A percentile compares a stretch with the other conserved stretches of the same genome.
phyloP scores from a whole-genome alignment of 2,888 invertebrate genomes.

The Yponomeuta evonymella region DNA sequence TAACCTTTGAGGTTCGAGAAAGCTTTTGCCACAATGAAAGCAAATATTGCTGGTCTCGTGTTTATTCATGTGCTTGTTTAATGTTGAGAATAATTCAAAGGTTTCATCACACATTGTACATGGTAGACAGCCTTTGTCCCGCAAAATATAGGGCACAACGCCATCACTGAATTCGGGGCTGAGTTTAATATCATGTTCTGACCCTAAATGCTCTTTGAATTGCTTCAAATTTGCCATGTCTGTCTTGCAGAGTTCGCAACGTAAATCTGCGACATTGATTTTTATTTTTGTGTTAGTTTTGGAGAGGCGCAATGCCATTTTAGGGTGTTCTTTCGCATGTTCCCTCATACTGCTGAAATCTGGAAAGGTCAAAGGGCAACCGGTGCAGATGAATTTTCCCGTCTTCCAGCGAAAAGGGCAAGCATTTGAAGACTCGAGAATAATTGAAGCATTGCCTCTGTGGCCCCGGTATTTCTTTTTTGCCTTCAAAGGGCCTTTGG shows the following conservation, averaged over 20 bases:
- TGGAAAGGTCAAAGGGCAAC: slow-evolving; percentile 38
- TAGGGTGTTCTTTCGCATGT: slow-evolving; percentile 11
- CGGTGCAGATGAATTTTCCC: slow-evolving; percentile 54
- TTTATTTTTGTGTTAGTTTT: slow-evolving; percentile 28
- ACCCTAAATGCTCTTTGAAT: slow-evolving; percentile 57
- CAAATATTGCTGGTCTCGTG: slow-evolving; percentile 12
- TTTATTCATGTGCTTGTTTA: slow-evolving; percentile 16
- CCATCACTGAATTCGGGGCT: slow-evolving; percentile 41
- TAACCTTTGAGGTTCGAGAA: neutral
- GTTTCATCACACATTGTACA: slow-evolving; percentile 19
- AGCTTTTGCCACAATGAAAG: slow-evolving; percentile 10
- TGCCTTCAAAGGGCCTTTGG: neutral
- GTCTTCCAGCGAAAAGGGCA: slow-evolving; percentile 49
- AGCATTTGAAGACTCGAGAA: slow-evolving; percentile 49
- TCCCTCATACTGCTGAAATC: slow-evolving; percentile 26
- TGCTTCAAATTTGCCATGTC: slow-evolving; percentile 49
- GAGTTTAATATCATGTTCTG: slow-evolving; percentile 50
- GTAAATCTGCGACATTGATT: slow-evolving; percentile 60
- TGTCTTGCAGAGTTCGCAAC: slow-evolving; percentile 52
- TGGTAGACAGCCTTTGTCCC: slow-evolving; percentile 19
- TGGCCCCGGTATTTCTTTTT: slow-evolving; percentile 28
- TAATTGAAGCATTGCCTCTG: slow-evolving; percentile 47
- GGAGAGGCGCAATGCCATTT: neutral
- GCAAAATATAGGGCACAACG: slow-evolving; percentile 43
- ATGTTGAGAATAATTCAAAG: slow-evolving; percentile 13